Conservation (phyloP, 2,888 invertebrate species). For the Embidobia sp. region DNA sequence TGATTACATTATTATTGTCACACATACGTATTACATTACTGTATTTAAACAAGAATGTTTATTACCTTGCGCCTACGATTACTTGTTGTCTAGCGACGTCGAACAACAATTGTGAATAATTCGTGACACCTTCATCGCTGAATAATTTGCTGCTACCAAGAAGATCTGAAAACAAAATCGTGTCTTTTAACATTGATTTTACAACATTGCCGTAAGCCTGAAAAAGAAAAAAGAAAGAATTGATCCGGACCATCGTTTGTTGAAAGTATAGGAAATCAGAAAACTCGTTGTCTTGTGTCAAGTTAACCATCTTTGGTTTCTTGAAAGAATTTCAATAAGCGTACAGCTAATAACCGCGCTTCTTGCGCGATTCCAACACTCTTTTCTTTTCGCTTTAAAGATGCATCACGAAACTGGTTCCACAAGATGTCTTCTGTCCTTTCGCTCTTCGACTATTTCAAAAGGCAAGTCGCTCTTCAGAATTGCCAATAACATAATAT, state of each 20-base stretch:
- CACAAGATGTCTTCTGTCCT: conserved; percentile 58
- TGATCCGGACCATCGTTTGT: conserved; percentile 6
- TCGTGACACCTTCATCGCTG: conserved; percentile 87
- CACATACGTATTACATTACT: background rate
- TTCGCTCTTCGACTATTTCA: conserved; percentile 53
- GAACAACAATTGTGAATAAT: conserved; percentile 92
- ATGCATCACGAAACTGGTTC: conserved; percentile 62
- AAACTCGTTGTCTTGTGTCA: conserved; percentile 42
- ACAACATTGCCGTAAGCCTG: no score
- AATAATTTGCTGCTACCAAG: conserved; percentile 83
- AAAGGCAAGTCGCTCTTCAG: conserved; percentile 35
- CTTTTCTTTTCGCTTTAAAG: conserved; percentile 58
- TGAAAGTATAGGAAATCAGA: conserved; percentile 31
- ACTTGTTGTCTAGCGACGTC: conserved; percentile 94
- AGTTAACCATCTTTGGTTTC: conserved; percentile 60
- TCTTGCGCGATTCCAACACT: conserved; percentile 60
- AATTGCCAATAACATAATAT: conserved; percentile 53
- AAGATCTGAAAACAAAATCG: conserved; percentile 85
- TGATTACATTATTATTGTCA: no score
- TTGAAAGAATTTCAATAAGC: conserved; percentile 60
- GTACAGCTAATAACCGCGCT: conserved; percentile 55
- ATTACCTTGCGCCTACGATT: conserved; percentile 93
- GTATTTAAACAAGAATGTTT: background rate
- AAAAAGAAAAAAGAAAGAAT: no score
- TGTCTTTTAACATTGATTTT: no score